Percentiles rank a stretch among this genome's conserved stretches.
Evolutionary conservation across 2,113 vertebrate genomes (phyloP).

Genomic region (Paramormyrops kingsleyae): DNA sequence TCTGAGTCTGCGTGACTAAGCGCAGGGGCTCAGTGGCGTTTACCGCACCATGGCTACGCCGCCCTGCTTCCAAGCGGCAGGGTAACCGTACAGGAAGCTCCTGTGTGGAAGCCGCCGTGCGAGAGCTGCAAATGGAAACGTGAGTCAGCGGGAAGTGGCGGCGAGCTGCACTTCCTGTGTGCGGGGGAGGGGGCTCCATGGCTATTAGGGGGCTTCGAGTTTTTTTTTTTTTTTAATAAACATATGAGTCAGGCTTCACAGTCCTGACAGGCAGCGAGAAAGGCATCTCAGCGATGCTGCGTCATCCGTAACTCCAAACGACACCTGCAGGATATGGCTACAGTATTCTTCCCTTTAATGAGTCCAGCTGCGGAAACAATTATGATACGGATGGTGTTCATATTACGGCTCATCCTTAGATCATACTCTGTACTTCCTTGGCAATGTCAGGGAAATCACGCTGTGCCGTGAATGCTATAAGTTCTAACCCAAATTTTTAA

Average conservation of each 20-base stretch:
- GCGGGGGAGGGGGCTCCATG: slow-evolving; percentile 40
- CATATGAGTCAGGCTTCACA: background rate
- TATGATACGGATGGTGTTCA: background rate
- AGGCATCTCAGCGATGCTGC: background rate
- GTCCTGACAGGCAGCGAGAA: background rate
- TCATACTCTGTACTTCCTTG: background rate
- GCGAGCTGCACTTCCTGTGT: slow-evolving; percentile 48
- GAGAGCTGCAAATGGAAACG: slow-evolving; percentile 38
- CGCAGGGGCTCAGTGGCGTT: background rate
- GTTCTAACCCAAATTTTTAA: background rate
- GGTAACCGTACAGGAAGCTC: slow-evolving; percentile 4
- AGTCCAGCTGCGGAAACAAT: background rate
- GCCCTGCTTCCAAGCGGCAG: background rate
- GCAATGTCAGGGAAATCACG: background rate
- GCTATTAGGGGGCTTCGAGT: slow-evolving; percentile 17
- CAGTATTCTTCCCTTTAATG: background rate
- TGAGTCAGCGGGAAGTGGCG: slow-evolving; percentile 56
- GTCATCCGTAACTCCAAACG: background rate
- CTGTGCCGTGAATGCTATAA: no score
- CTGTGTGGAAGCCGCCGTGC: slow-evolving; percentile 34
- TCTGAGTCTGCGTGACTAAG: background rate
- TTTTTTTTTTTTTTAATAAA: slow-evolving; percentile 17
- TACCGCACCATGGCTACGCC: background rate
- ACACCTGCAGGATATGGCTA: background rate
- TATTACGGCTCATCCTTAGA: background rate